phyloP scores from a whole-genome alignment of 2,113 vertebrate genomes.

The Manacus vitellinus region DNA sequence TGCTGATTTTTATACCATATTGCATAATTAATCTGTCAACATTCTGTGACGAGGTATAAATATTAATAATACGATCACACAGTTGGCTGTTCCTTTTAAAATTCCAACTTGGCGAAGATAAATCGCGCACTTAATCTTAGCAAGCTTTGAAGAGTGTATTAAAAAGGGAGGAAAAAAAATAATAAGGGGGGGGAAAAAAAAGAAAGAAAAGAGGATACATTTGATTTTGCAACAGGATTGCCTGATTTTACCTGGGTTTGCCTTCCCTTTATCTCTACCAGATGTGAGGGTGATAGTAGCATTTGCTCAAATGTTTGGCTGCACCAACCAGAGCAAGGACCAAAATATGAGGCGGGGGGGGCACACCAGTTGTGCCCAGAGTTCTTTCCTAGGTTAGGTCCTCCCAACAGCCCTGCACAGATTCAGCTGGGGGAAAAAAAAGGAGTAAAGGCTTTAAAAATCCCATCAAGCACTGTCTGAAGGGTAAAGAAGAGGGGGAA shows the following conservation, averaged over 20 bases:
- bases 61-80: slow-evolving; percentile 82
- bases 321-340: neutral
- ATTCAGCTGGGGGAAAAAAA: neutral
- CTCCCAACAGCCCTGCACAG: neutral
- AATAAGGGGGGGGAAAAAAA: neutral
- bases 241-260: neutral
- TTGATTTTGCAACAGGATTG: slow-evolving; percentile 1
- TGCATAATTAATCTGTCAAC: slow-evolving; percentile 88
- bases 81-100: slow-evolving; percentile 78
- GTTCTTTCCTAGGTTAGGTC: neutral
- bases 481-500: neutral
- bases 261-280: neutral
- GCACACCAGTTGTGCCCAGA: neutral
- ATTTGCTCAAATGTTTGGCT: neutral
- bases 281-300: neutral
- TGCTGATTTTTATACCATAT: slow-evolving; percentile 75
- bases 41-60: slow-evolving; percentile 80
- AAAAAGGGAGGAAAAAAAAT: neutral
- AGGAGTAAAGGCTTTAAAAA: neutral
- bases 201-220: neutral
- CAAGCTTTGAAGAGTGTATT: slow-evolving; percentile 61
- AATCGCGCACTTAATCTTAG: slow-evolving; percentile 74
- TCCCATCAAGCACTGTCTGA: neutral
- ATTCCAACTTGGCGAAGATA: slow-evolving; percentile 68
- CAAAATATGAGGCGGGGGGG: rapidly evolving